These are phyloP conservation scores for Drosophila hydei DNA, from an alignment of 1,140 invertebrate genomes.

Conservation along the genomic window DNA sequence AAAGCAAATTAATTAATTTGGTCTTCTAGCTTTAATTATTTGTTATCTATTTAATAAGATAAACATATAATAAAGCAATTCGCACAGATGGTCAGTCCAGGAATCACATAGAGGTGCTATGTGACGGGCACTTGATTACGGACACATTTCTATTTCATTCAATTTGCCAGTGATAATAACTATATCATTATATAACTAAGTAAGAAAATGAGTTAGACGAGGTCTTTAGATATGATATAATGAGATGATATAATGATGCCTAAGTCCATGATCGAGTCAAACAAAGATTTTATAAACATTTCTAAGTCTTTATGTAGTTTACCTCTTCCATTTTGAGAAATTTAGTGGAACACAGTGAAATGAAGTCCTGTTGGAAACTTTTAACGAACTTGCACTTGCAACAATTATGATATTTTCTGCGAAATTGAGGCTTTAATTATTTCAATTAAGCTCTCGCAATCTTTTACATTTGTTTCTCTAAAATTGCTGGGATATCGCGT, in stretches of 20 bases:
- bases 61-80: not conserved
- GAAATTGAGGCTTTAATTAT: not conserved
- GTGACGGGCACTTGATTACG: too few relatives aligned
- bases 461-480: constrained; percentile 18
- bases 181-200: too few relatives aligned
- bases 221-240: too few relatives aligned
- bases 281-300: too few relatives aligned
- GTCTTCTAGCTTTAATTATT: not conserved
- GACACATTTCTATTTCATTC: too few relatives aligned
- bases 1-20: constrained; percentile 6
- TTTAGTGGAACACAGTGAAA: constrained; percentile 58
- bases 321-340: constrained; percentile 62
- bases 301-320: constrained; percentile 17
- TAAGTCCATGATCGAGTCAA: too few relatives aligned
- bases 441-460: not conserved
- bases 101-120: too few relatives aligned
- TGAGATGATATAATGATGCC: too few relatives aligned
- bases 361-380: constrained; percentile 15
- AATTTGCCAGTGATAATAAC: too few relatives aligned
- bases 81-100: too few relatives aligned
- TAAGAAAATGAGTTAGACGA: too few relatives aligned
- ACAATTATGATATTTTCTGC: constrained; percentile 17
- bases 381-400: constrained; percentile 17
- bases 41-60: not conserved
- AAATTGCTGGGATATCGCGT: constrained; percentile 15